These are phyloP conservation scores for Salvelinus alpinus DNA, from an alignment of 2,113 vertebrate genomes.

Conservation along the genomic window DNA sequence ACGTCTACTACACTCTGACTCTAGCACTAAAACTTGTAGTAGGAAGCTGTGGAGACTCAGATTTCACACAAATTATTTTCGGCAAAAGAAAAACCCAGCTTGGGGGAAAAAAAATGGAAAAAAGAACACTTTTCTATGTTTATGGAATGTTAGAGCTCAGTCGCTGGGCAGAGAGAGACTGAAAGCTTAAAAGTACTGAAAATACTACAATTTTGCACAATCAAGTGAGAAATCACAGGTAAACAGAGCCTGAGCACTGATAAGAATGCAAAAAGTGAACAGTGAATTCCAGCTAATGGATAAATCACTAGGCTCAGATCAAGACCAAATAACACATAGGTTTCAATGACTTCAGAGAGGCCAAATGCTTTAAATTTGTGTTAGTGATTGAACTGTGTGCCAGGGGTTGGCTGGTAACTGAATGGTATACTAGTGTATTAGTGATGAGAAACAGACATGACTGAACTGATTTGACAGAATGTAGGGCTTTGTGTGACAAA, in stretches of 20 bases:
- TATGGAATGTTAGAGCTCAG: no score
- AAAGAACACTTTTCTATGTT: no score
- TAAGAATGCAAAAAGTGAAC: conserved; percentile 84
- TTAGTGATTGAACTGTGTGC: background rate
- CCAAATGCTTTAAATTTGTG: background rate
- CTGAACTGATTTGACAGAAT: background rate
- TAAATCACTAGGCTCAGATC: conserved; percentile 77
- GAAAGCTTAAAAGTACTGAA: conserved; percentile 23
- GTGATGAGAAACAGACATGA: background rate
- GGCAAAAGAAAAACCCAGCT: no score
- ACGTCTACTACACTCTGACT: no score
- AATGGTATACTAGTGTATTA: background rate
- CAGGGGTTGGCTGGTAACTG: no score
- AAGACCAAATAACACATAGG: conserved; percentile 68
- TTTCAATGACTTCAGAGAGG: no score
- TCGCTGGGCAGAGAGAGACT: conserved; percentile 11
- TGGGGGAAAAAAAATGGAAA: no score
- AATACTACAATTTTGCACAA: conserved; percentile 68
- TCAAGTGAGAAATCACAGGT: conserved; percentile 79
- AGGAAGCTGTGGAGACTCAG: no score
- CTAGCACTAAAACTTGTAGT: no score
- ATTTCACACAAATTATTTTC: no score
- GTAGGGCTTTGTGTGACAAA: no score
- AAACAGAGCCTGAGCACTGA: conserved; percentile 82
- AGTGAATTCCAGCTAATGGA: conserved; percentile 86